These are phyloP conservation scores for Homarus americanus DNA, from an alignment of 1,140 invertebrate genomes.

Conservation along the genomic window DNA sequence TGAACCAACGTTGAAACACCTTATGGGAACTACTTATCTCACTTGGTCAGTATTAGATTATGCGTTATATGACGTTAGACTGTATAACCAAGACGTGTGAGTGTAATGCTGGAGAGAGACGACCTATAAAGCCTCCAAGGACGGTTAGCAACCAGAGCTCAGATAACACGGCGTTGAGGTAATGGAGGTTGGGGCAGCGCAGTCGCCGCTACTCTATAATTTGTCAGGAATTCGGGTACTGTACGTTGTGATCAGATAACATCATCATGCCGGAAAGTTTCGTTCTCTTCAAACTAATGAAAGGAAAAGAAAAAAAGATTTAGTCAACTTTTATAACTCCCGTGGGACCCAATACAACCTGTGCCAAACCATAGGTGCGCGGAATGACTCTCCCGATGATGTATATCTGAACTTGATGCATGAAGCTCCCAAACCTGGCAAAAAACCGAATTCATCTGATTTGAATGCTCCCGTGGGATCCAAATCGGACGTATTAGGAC, in stretches of 20 bases:
- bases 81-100: too few relatives aligned
- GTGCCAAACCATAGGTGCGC: neutral
- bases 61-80: too few relatives aligned
- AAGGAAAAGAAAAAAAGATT: constrained; percentile 11
- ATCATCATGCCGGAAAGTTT: constrained; percentile 41
- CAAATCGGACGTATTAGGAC: constrained; percentile 1
- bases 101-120: too few relatives aligned
- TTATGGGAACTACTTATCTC: too few relatives aligned
- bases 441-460: neutral
- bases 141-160: neutral
- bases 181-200: constrained; percentile 42
- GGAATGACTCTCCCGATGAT: neutral
- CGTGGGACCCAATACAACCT: neutral
- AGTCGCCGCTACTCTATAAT: constrained; percentile 55
- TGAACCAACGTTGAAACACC: too few relatives aligned
- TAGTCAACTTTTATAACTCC: neutral
- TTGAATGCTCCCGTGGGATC: constrained; percentile 39
- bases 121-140: too few relatives aligned
- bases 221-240: constrained; percentile 63
- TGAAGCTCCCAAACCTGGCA: neutral
- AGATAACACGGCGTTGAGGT: constrained; percentile 20
- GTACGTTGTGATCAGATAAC: constrained; percentile 61
- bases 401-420: neutral
- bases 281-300: constrained; percentile 32
- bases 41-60: too few relatives aligned